Percentiles rank a stretch among this genome's conserved stretches.
Conservation (phyloP, 2,113 vertebrate species). For the Corvus hawaiiensis region DNA sequence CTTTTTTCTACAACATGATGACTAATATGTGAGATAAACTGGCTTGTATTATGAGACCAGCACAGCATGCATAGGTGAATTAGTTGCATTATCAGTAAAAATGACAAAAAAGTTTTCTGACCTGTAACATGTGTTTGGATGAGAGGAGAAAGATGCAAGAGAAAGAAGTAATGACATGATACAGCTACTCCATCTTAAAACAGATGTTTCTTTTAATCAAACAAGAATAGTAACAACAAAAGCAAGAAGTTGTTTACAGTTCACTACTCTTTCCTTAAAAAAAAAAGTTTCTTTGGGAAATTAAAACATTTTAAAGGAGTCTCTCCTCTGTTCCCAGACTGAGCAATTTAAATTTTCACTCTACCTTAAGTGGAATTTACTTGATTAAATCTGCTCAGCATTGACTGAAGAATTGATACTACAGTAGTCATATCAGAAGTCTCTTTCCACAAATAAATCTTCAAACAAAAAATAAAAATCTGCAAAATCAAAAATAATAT, state of each 20-base stretch:
- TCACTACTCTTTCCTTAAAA: background rate
- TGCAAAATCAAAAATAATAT: background rate
- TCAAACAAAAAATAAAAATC: background rate
- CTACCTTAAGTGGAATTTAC: background rate
- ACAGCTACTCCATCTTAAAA: background rate
- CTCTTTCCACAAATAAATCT: background rate
- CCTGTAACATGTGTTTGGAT: constrained; percentile 12
- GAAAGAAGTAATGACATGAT: constrained; percentile 13
- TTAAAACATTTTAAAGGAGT: background rate
- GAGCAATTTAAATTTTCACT: background rate
- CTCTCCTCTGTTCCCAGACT: background rate
- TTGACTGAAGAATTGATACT: background rate
- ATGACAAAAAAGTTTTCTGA: constrained; percentile 38
- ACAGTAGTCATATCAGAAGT: background rate
- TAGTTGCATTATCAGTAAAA: background rate
- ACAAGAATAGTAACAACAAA: background rate
- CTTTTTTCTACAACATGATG: constrained; percentile 7
- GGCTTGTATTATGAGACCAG: background rate
- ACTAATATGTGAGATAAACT: constrained; percentile 50
- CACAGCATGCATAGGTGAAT: background rate
- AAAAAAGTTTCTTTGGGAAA: background rate
- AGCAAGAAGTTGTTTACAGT: background rate
- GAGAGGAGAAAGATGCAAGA: constrained; percentile 5
- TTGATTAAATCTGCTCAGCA: background rate
- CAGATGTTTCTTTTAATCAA: constrained; percentile 50